Conservation (phyloP, 1,140 invertebrate species). For the Zaprionus lachaisei region DNA sequence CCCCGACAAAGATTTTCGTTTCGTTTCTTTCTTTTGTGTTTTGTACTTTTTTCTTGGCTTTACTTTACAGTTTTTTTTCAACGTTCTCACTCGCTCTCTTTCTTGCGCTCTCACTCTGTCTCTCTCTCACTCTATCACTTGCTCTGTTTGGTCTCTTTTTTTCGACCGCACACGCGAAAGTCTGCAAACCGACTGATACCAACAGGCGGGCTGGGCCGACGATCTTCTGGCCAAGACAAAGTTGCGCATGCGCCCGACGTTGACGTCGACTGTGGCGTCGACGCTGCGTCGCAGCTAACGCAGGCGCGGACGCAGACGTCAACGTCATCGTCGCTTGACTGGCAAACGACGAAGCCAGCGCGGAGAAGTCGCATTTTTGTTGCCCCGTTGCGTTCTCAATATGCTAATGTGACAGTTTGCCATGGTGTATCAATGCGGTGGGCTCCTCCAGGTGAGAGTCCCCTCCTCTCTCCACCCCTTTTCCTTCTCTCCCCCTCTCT, state of each 20-base stretch:
- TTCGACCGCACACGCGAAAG: constrained; percentile 78
- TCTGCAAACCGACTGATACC: constrained; percentile 79
- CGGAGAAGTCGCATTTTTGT: constrained; percentile 59
- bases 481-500: background rate
- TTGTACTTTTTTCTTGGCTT: constrained; percentile 7
- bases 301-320: constrained; percentile 6
- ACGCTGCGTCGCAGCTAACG: constrained; percentile 23
- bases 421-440: constrained; percentile 41
- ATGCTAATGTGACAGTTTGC: constrained; percentile 82
- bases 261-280: background rate
- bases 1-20: constrained; percentile 50
- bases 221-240: constrained; percentile 60
- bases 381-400: constrained; percentile 67
- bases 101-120: constrained; percentile 14
- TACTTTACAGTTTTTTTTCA: background rate
- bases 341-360: constrained; percentile 41
- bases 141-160: constrained; percentile 29
- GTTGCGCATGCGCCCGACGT: constrained; percentile 64
- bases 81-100: constrained; percentile 14
- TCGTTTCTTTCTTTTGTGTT: constrained; percentile 19
- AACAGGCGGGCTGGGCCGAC: constrained; percentile 39
- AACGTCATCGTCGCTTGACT: constrained; percentile 28
- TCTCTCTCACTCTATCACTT: constrained; percentile 1
- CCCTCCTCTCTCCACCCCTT: background rate
- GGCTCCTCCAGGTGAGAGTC: constrained; percentile 36